Evolutionary conservation across 1,140 invertebrate genomes (phyloP).

Genomic region (Magallana ariakensis): DNA sequence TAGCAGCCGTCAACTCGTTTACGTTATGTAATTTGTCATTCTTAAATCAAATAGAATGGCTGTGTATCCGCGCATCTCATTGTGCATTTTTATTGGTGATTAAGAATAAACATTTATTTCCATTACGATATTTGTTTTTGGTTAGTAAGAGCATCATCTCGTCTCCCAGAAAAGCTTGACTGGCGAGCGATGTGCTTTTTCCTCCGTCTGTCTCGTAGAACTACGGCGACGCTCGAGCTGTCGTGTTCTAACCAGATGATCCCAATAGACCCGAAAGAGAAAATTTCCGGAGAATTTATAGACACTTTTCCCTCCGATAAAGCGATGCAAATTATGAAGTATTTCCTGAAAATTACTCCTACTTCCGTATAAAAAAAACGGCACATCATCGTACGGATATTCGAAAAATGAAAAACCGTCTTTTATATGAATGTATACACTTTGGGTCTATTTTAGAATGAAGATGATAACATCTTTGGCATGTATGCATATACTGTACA

Average conservation of each 20-base stretch:
- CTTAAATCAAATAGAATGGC: constrained; percentile 37
- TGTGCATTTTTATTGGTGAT: constrained; percentile 37
- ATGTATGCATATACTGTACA: too few relatives aligned
- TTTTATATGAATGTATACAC: too few relatives aligned
- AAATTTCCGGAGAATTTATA: neutral
- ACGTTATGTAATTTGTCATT: constrained; percentile 37
- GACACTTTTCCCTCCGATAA: neutral
- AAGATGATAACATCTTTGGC: too few relatives aligned
- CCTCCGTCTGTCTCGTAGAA: neutral
- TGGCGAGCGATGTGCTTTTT: neutral
- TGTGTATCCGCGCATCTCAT: constrained; percentile 32
- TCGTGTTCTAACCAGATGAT: neutral
- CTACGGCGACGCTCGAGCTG: neutral
- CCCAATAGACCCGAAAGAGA: neutral
- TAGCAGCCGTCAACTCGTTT: constrained; percentile 27
- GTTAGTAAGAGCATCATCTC: constrained; percentile 26
- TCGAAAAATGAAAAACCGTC: too few relatives aligned
- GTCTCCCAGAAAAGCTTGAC: neutral
- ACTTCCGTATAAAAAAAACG: too few relatives aligned
- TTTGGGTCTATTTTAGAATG: too few relatives aligned
- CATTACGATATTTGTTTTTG: constrained; percentile 35
- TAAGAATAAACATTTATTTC: constrained; percentile 39
- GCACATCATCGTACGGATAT: too few relatives aligned
- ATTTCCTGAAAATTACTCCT: neutral
- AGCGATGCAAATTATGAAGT: neutral